Conservation (phyloP, 1,140 invertebrate species). For the Hyphantria cunea region DNA sequence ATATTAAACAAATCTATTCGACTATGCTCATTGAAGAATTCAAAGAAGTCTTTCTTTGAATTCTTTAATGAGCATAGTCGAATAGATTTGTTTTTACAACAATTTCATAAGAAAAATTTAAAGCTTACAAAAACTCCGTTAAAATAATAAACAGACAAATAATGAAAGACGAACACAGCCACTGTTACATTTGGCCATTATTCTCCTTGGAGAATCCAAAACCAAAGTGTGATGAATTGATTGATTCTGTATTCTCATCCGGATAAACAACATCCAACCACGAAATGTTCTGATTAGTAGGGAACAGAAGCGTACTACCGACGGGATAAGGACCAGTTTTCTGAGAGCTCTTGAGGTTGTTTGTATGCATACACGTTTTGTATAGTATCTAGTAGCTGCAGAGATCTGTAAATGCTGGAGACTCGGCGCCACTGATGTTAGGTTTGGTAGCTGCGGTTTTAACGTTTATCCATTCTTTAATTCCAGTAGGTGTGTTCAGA, state of each 20-base stretch:
- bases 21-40: no score
- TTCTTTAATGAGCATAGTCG: no score
- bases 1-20: no score
- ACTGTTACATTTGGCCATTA: slow-evolving; percentile 9
- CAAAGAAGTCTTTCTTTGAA: no score
- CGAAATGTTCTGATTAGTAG: no score
- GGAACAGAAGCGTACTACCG: no score
- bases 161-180: slow-evolving; percentile 14
- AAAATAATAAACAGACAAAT: not conserved
- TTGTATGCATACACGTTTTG: slow-evolving; percentile 10
- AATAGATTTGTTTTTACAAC: no score
- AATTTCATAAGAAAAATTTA: no score
- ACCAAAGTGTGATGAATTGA: slow-evolving; percentile 22
- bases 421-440: slow-evolving; percentile 18
- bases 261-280: slow-evolving; percentile 32
- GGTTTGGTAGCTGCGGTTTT: slow-evolving; percentile 26
- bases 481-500: slow-evolving; percentile 21
- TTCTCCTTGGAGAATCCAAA: no score
- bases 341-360: slow-evolving; percentile 6
- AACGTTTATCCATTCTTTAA: slow-evolving; percentile 25
- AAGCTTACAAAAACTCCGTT: not conserved
- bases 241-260: slow-evolving; percentile 16
- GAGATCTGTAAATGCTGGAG: slow-evolving; percentile 6
- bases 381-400: not conserved
- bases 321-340: slow-evolving; percentile 7